Percentiles rank a stretch among this genome's conserved stretches.
phyloP scores from a whole-genome alignment of 2,113 vertebrate genomes.

The Menidia beryllina region DNA sequence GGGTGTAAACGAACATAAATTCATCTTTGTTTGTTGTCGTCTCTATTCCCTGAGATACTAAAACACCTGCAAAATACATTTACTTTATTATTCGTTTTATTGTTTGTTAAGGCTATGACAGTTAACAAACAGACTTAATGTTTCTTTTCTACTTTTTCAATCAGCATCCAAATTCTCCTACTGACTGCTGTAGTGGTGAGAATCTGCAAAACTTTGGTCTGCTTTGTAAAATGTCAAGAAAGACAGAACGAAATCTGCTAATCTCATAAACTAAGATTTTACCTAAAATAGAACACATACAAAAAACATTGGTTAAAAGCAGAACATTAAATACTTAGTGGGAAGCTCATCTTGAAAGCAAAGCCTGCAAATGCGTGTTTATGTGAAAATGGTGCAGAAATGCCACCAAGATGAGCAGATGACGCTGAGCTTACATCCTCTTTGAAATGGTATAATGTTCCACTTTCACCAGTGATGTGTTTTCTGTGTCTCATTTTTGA shows the following conservation, averaged over 20 bases:
- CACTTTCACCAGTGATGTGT: too few species aligned
- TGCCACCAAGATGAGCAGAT: too few species aligned
- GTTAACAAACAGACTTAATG: background rate
- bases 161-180: slow-evolving; percentile 17
- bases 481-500: too few species aligned
- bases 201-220: background rate
- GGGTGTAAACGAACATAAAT: slow-evolving; percentile 10
- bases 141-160: background rate
- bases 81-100: slow-evolving; percentile 15
- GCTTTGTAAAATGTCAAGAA: background rate
- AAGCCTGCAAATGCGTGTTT: too few species aligned
- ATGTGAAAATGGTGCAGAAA: too few species aligned
- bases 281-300: too few species aligned
- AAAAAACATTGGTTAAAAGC: too few species aligned
- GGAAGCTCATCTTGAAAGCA: too few species aligned
- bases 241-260: background rate
- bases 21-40: slow-evolving; percentile 13
- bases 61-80: slow-evolving; percentile 47
- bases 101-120: slow-evolving; percentile 39
- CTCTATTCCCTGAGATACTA: slow-evolving; percentile 66
- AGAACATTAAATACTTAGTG: too few species aligned
- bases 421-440: too few species aligned
- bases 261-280: too few species aligned
- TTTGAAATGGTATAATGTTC: too few species aligned
- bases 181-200: background rate